phyloP scores from a whole-genome alignment of 2,797 vertebrate genomes.

The Sarcoramphus papa region DNA sequence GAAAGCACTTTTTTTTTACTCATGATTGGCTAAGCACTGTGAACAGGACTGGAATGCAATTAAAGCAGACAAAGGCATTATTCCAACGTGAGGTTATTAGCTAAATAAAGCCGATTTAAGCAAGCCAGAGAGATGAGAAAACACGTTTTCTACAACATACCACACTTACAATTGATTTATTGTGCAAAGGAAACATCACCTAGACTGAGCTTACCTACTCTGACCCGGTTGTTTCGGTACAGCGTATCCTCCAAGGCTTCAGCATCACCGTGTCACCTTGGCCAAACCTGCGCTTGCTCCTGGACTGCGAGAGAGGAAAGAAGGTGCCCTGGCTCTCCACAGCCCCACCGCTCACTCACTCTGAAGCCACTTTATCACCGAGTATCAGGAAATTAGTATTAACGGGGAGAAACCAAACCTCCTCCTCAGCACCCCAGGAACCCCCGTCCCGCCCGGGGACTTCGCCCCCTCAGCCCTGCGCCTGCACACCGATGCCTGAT shows the following conservation, averaged over 20 bases:
- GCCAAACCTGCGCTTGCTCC: not conserved
- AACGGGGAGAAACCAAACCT: fast-evolving
- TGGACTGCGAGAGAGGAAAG: no score
- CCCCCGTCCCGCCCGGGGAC: fast-evolving
- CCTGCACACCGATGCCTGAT: fast-evolving
- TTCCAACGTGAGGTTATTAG: not conserved
- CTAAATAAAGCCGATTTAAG: not conserved
- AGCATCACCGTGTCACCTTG: not conserved
- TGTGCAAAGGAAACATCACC: not conserved
- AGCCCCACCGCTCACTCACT: fast-evolving
- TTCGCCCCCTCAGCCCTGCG: not conserved
- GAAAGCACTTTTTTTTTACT: not conserved
- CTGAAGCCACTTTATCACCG: not conserved
- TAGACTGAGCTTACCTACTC: not conserved
- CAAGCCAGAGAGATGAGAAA: not conserved
- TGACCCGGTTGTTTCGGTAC: fast-evolving
- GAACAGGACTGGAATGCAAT: not conserved
- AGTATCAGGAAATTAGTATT: not conserved
- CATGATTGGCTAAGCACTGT: not conserved
- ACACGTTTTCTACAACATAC: not conserved
- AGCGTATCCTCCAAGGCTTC: not conserved
- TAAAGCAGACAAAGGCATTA: not conserved
- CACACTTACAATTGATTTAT: not conserved
- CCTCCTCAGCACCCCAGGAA: not conserved
- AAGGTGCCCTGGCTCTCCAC: not conserved